Evolutionary conservation across 2,888 invertebrate genomes (phyloP).

Genomic region (Scaptomyza polygonia): DNA sequence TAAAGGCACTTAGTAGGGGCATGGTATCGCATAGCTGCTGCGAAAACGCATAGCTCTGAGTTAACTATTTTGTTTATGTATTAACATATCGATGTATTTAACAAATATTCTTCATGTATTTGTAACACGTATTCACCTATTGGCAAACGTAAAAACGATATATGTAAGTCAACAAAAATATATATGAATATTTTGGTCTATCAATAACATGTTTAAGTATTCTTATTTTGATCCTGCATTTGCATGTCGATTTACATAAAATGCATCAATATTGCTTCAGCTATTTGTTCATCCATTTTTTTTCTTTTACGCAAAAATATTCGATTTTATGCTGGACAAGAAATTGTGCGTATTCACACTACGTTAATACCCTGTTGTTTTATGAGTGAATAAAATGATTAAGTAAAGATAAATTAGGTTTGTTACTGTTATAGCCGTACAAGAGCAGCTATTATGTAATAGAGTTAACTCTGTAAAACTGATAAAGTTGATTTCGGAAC

Average conservation of each 20-base stretch:
- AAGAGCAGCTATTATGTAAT: background rate
- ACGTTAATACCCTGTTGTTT: background rate
- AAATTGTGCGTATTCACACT: background rate
- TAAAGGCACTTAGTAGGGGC: constrained; percentile 39
- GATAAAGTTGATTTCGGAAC: background rate
- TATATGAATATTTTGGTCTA: constrained; percentile 9
- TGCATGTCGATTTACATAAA: constrained; percentile 12
- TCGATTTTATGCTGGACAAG: background rate
- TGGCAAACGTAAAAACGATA: constrained; percentile 1
- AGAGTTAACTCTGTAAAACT: background rate
- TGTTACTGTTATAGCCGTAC: background rate
- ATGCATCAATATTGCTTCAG: constrained; percentile 8
- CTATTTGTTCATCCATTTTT: constrained; percentile 14
- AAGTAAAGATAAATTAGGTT: background rate
- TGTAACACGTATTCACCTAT: background rate
- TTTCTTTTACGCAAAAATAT: background rate
- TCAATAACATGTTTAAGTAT: constrained; percentile 13
- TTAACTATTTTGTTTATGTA: background rate
- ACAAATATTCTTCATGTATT: constrained; percentile 16
- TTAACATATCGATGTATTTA: no score
- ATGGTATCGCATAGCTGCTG: constrained; percentile 22
- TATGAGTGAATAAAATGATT: background rate
- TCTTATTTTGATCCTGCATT: constrained; percentile 25
- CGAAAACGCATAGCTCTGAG: background rate
- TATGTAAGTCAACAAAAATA: background rate